Evolutionary conservation across 2,113 vertebrate species (phyloP), one percentile per base, ranked within the genome.

Genomic region (Regulus satrapa): DNA sequence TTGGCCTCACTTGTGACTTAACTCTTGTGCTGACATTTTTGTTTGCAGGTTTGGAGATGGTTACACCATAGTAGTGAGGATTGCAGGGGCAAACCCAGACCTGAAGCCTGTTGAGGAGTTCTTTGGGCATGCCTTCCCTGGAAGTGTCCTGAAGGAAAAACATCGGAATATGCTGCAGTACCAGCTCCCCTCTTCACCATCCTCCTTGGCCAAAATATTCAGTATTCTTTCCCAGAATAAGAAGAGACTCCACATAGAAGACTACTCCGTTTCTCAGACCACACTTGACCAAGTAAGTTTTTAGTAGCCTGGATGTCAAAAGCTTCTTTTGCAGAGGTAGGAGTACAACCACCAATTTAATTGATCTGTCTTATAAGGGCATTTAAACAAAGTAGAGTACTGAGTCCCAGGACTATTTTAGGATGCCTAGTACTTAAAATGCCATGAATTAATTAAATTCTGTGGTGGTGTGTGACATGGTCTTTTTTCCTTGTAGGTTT

Each of bases 181-280:
- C 94, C 99, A 99, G 97, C 99, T 99, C 86, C 98, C 99, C 0
- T 99, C 99, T 3, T 98, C 98, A 0, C 98, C 98, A 48, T 99
- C 98, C 24, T 99, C 99, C 3, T 97, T 99, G 85, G 98, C 99
- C 6, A 99, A 98, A 97, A 99, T 99, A 98, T 99, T 99, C 97
- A 99, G 98, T 97, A 98, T 99, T 95, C 98, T 99, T 32, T 98
- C 99, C 93, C 98, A 98, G 75, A 98, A 99, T 95, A 99, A 99
- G 92, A 98, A 98, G 71, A 97, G 97, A 83, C 98, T 99, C 89
- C 97, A 98, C 58, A 99, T 99, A 93, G 99, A 99, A 96, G 99
- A 99, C 97, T 99, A 99, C 97, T 99, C 99, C 1, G 99, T 99
- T 84, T 99, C 99, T 51, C 99, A 99, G 98, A 99, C 99, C 92